These are phyloP conservation scores for Microplitis manilae DNA, from an alignment of 2,888 invertebrate species.

Conservation along the genomic window DNA sequence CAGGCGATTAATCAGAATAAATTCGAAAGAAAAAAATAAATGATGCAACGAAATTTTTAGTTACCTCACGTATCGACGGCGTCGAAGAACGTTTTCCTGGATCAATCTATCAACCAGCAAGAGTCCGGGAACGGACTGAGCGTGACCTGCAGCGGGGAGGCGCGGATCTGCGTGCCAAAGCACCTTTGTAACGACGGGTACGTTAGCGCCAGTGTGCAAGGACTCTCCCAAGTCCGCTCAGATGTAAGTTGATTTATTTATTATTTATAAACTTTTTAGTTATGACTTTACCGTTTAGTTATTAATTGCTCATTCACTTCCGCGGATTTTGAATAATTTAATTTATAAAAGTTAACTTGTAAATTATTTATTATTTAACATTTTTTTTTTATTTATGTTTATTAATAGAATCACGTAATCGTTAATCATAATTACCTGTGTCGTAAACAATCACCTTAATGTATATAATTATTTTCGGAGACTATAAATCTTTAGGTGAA, in stretches of 20 bases:
- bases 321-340: constrained; percentile 7
- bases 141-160: constrained; percentile 75
- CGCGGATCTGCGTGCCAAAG: constrained; percentile 77
- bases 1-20: not conserved
- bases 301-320: constrained; percentile 3
- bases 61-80: not conserved
- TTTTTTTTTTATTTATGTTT: constrained; percentile 4
- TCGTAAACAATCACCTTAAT: constrained; percentile 8
- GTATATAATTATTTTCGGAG: constrained; percentile 24
- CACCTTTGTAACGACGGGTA: constrained; percentile 76
- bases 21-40: not conserved
- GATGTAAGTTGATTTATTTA: constrained; percentile 72
- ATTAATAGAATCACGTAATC: constrained; percentile 13
- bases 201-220: constrained; percentile 73
- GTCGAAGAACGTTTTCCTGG: constrained; percentile 10
- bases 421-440: not conserved
- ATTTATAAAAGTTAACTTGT: not conserved
- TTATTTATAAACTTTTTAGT: constrained; percentile 12
- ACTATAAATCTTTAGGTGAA: constrained; percentile 18
- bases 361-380: not conserved
- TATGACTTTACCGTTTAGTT: not conserved
- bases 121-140: constrained; percentile 69
- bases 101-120: constrained; percentile 54
- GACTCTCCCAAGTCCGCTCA: constrained; percentile 73
- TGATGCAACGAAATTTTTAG: not conserved